These are phyloP conservation scores for Eumacrocentrus americanus DNA, from an alignment of 2,888 invertebrate species.

Conservation along the genomic window DNA sequence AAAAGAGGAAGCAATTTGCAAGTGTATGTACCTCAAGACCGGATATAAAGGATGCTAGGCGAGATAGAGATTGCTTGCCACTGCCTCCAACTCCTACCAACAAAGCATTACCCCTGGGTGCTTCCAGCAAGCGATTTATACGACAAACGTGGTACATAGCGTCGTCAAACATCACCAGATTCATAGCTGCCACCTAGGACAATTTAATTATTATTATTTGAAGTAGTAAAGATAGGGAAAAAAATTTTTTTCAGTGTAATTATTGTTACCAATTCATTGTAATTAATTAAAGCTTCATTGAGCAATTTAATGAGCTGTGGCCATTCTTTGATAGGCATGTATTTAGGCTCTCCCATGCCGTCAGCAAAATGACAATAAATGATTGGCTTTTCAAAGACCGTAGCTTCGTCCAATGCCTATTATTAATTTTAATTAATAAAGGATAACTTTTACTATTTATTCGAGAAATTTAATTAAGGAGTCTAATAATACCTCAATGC, in stretches of 20 bases:
- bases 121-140: conserved; percentile 91
- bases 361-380: conserved; percentile 92
- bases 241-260: no score
- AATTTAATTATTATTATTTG: neutral
- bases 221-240: no score
- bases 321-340: conserved; percentile 80
- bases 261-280: conserved; percentile 87
- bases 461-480: neutral
- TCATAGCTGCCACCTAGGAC: conserved; percentile 79
- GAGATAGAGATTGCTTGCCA: conserved; percentile 90
- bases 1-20: conserved; percentile 13
- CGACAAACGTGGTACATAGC: conserved; percentile 92
- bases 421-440: conserved; percentile 21
- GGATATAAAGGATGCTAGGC: conserved; percentile 88
- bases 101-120: conserved; percentile 89
- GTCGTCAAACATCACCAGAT: conserved; percentile 92
- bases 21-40: conserved; percentile 71
- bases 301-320: conserved; percentile 73
- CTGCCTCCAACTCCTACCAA: conserved; percentile 94
- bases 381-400: conserved; percentile 76
- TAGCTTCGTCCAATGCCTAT: conserved; percentile 75
- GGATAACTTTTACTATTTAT: neutral
- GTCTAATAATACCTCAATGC: conserved; percentile 65
- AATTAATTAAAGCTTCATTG: conserved; percentile 79
- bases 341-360: conserved; percentile 90